These are phyloP conservation scores for Spongilla lacustris DNA, from an alignment of 37 sponge, comb jelly and placozoan genomes.

Conservation along the genomic window DNA sequence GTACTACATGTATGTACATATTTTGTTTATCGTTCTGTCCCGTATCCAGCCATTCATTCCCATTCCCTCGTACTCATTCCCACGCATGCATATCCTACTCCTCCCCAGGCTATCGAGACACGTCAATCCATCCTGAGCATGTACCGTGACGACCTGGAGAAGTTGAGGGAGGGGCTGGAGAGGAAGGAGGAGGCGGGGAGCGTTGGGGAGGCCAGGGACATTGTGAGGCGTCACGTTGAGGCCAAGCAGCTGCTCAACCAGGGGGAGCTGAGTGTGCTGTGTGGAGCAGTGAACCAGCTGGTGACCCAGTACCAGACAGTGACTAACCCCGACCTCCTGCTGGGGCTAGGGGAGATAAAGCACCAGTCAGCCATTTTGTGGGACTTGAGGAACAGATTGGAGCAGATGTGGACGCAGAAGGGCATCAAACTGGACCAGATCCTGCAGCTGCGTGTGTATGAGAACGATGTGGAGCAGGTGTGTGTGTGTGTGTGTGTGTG, in stretches of 20 bases:
- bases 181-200: constrained; percentile 7
- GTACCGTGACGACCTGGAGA: constrained; percentile 23
- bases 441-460: constrained; percentile 66
- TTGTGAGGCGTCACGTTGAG: constrained; percentile 55
- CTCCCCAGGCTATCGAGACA: constrained; percentile 44
- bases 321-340: background rate
- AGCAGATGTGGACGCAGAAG: constrained; percentile 54
- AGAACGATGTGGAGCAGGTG: constrained; percentile 56
- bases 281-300: background rate
- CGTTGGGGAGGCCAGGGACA: constrained; percentile 31
- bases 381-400: constrained; percentile 15
- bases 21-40: too few relatives aligned
- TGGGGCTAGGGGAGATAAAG: constrained; percentile 16
- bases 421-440: constrained; percentile 52
- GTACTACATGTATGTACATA: too few relatives aligned
- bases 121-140: constrained; percentile 3
- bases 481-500: background rate
- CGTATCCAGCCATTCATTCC: background rate
- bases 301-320: background rate
- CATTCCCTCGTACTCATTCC: background rate
- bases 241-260: constrained; percentile 44
- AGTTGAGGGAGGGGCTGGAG: constrained; percentile 34
- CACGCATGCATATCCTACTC: background rate
- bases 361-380: constrained; percentile 28
- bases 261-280: constrained; percentile 16